A percentile compares a stretch with the other conserved stretches of the same genome.
These are phyloP conservation scores for Malaclemys terrapin DNA, from an alignment of 2,113 vertebrate genomes.

Conservation along the genomic window DNA sequence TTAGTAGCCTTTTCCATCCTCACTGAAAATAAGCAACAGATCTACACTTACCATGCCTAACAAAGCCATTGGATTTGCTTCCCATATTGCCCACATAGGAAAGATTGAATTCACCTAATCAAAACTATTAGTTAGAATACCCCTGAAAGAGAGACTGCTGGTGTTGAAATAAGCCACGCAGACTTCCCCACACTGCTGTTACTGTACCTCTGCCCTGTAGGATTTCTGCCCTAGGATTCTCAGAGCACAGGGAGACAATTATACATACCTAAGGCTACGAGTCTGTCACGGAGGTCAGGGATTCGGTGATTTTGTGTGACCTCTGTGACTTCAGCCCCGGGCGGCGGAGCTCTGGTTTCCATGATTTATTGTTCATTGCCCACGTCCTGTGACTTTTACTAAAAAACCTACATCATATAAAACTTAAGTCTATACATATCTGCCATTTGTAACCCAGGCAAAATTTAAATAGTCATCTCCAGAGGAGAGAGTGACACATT, in stretches of 20 bases:
- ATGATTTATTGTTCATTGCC: too few species aligned
- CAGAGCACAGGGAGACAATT: not conserved
- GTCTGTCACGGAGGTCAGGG: not conserved
- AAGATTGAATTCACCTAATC: not conserved
- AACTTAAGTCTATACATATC: not conserved
- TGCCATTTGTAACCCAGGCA: not conserved
- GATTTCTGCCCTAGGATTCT: not conserved
- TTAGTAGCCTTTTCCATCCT: not conserved
- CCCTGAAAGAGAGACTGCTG: not conserved
- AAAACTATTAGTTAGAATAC: not conserved
- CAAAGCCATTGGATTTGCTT: not conserved
- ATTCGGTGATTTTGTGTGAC: not conserved
- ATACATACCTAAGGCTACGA: too few species aligned
- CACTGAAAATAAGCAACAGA: not conserved
- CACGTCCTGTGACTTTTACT: not conserved
- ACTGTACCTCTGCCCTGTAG: not conserved
- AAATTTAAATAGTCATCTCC: not conserved
- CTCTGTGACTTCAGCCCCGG: not conserved
- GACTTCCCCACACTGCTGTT: not conserved
- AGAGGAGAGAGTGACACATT: not conserved
- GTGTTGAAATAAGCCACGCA: rapidly evolving
- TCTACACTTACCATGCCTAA: not conserved
- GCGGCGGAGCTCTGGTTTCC: too few species aligned
- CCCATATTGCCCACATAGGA: not conserved
- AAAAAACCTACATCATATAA: not conserved